A percentile compares a stretch with the other conserved stretches of the same genome.
Conservation (phyloP, 1,140 invertebrate species). For the Drosophila ohnishii region DNA sequence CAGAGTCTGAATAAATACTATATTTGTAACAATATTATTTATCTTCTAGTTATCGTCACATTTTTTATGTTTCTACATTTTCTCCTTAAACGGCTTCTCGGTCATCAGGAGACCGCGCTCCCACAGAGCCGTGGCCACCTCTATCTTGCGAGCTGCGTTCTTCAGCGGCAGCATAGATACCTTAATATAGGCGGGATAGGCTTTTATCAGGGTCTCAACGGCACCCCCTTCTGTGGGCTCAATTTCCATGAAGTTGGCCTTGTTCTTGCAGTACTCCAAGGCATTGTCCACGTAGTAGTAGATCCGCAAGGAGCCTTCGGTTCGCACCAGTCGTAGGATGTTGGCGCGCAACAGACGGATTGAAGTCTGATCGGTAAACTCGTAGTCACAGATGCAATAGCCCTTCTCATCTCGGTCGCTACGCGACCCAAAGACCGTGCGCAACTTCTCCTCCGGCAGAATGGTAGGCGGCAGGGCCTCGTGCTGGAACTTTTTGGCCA, state of each 20-base stretch:
- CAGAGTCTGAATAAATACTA: background rate
- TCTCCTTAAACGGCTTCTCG: conserved; percentile 83
- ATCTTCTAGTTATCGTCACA: background rate
- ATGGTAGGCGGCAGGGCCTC: conserved; percentile 94
- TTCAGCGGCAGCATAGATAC: conserved; percentile 89
- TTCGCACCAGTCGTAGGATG: conserved; percentile 87
- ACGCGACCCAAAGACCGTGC: conserved; percentile 88
- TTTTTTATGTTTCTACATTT: background rate
- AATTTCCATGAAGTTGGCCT: conserved; percentile 91
- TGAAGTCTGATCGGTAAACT: conserved; percentile 87
- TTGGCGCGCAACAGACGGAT: conserved; percentile 89
- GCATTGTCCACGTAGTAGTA: conserved; percentile 94
- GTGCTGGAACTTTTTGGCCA: conserved; percentile 92
- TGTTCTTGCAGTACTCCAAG: conserved; percentile 91
- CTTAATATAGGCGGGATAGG: conserved; percentile 90
- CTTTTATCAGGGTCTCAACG: conserved; percentile 88
- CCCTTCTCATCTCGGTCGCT: conserved; percentile 88
- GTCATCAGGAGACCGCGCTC: conserved; percentile 88
- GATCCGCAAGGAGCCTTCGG: conserved; percentile 87
- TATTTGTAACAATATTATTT: background rate
- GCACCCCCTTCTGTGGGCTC: conserved; percentile 86
- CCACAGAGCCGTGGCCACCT: conserved; percentile 87
- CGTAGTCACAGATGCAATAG: conserved; percentile 85
- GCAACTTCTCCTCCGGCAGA: conserved; percentile 86
- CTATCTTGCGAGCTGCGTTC: conserved; percentile 85